Evolutionary conservation across 2,888 invertebrate genomes (phyloP).

Genomic region (Gymnocheta viridis): DNA sequence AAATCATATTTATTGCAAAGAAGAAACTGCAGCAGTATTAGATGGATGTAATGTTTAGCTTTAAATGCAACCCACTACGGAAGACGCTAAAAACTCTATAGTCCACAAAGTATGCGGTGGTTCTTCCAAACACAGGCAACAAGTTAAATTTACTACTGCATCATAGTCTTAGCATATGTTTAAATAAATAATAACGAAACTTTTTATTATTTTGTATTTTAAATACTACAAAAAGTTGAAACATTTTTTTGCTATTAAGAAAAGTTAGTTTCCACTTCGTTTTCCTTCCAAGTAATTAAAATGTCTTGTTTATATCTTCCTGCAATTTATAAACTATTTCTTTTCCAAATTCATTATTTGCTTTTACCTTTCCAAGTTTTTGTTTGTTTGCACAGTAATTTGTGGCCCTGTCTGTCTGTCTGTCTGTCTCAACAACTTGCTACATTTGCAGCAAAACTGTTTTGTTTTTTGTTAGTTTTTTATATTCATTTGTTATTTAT

Average conservation of each 20-base stretch:
- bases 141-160: no score
- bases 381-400: conserved; percentile 25
- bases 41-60: no score
- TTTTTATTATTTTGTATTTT: background rate
- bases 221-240: background rate
- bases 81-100: no score
- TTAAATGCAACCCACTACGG: no score
- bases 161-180: no score
- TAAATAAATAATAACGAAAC: no score
- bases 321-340: conserved; percentile 52
- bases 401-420: conserved; percentile 55
- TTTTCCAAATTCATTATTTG: conserved; percentile 43
- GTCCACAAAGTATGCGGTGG: no score
- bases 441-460: conserved; percentile 24
- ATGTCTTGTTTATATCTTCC: conserved; percentile 41
- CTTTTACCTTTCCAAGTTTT: conserved; percentile 3
- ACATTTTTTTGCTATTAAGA: background rate
- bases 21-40: no score
- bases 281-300: conserved; percentile 56
- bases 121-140: no score
- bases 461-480: background rate
- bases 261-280: background rate
- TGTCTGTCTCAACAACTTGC: conserved; percentile 22
- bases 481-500: conserved; percentile 62
- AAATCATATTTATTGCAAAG: no score